Conservation (phyloP, 2,888 invertebrate species). For the Hydropsyche betteni region DNA sequence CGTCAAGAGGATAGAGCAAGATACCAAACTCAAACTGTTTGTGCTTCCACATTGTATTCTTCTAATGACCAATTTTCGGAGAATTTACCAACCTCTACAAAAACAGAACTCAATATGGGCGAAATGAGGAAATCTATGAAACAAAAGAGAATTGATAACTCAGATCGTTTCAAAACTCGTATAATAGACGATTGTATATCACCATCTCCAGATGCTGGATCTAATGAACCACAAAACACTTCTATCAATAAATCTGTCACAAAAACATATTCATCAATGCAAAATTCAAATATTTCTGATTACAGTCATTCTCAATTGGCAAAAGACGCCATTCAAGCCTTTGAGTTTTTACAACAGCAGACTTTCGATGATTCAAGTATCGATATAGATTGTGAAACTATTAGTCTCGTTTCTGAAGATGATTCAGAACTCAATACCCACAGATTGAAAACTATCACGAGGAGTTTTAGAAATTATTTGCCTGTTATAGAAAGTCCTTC, state of each 20-base stretch:
- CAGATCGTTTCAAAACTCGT: constrained; percentile 78
- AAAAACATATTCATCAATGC: constrained; percentile 49
- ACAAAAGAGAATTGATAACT: constrained; percentile 71
- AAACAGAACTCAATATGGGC: no score
- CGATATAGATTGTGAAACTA: constrained; percentile 66
- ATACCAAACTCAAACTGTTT: constrained; percentile 73
- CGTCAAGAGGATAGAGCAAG: constrained; percentile 73
- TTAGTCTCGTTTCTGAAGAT: constrained; percentile 77
- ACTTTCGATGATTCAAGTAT: constrained; percentile 36
- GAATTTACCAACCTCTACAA: constrained; percentile 49
- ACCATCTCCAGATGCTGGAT: constrained; percentile 65
- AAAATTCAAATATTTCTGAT: constrained; percentile 37
- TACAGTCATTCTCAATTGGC: constrained; percentile 43
- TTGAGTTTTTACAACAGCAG: constrained; percentile 43
- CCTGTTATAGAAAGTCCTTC: constrained; percentile 64
- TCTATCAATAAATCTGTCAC: background rate
- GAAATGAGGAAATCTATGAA: constrained; percentile 65
- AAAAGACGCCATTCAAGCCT: constrained; percentile 40
- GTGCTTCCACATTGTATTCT: constrained; percentile 12
- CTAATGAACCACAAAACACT: constrained; percentile 52
- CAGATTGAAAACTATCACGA: constrained; percentile 69
- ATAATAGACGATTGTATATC: constrained; percentile 69
- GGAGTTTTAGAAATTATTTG: constrained; percentile 64
- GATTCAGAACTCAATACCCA: constrained; percentile 72
- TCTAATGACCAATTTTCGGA: constrained; percentile 59